phyloP scores from a whole-genome alignment of 2,888 invertebrate genomes.

The Craniophora ligustri region DNA sequence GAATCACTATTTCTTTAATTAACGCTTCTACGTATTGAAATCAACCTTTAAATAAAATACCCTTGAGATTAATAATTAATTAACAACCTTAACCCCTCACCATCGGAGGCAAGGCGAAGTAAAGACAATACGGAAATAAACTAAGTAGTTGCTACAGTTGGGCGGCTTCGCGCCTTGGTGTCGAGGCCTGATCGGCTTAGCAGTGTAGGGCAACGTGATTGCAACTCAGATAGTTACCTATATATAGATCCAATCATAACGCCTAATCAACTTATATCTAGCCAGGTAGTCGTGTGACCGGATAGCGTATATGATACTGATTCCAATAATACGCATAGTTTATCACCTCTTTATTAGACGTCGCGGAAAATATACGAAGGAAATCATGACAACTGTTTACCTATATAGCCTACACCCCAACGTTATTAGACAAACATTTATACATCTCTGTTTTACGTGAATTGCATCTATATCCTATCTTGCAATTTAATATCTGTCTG shows the following conservation, averaged over 20 bases:
- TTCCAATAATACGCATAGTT: background rate
- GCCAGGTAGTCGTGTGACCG: background rate
- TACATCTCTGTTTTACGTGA: too few species aligned
- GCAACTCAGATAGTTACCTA: conserved; percentile 40
- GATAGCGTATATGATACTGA: background rate
- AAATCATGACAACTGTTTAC: too few species aligned
- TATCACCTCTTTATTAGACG: background rate
- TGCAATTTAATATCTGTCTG: too few species aligned
- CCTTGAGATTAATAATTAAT: conserved; percentile 54
- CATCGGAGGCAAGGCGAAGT: conserved; percentile 67
- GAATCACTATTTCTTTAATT: background rate
- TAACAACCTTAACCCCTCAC: conserved; percentile 59
- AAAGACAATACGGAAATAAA: conserved; percentile 75
- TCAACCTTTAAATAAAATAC: conserved; percentile 15
- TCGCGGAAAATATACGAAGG: too few species aligned
- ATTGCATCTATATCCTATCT: too few species aligned
- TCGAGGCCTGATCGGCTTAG: conserved; percentile 76
- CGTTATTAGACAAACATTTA: too few species aligned
- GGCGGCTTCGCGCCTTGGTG: conserved; percentile 77
- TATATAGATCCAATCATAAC: conserved; percentile 36
- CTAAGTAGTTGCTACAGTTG: conserved; percentile 60
- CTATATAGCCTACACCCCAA: too few species aligned
- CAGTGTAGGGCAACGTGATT: conserved; percentile 67
- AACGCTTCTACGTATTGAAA: conserved; percentile 1
- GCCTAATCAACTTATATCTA: conserved; percentile 11